Conservation (phyloP, 2,797 vertebrate species). For the Oreochromis grahami region DNA sequence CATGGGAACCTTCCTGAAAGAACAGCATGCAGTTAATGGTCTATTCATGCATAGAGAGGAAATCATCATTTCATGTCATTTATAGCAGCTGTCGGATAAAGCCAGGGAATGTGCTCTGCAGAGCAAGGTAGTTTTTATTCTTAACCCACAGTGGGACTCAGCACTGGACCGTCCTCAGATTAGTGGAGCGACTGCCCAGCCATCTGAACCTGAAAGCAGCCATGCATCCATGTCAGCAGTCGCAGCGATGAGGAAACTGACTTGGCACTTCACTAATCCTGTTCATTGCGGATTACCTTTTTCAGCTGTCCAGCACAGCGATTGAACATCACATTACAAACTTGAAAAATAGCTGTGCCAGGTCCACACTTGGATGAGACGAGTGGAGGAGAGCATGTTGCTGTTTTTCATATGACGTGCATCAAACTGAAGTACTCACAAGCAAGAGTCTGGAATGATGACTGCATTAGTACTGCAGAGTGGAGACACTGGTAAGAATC, state of each 20-base stretch:
- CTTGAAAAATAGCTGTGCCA: slow-evolving; percentile 16
- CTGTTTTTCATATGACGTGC: neutral
- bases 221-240: slow-evolving; percentile 50
- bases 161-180: slow-evolving; percentile 40
- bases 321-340: slow-evolving; percentile 43
- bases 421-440: neutral
- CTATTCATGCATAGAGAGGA: slow-evolving; percentile 38
- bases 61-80: slow-evolving; percentile 57
- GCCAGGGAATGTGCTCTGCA: slow-evolving; percentile 24
- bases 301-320: slow-evolving; percentile 40
- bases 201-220: slow-evolving; percentile 47
- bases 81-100: slow-evolving; percentile 52
- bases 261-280: slow-evolving; percentile 65
- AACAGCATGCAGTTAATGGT: slow-evolving; percentile 65
- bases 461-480: neutral
- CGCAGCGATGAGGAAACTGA: slow-evolving; percentile 47
- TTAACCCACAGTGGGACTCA: slow-evolving; percentile 10
- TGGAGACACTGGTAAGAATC: neutral
- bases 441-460: neutral
- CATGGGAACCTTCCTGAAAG: slow-evolving; percentile 36
- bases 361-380: neutral
- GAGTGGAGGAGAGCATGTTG: neutral
- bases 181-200: slow-evolving; percentile 34
- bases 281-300: slow-evolving; percentile 58
- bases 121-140: slow-evolving; percentile 4